Percentiles rank a stretch among this genome's conserved stretches.
Evolutionary conservation across 2,888 invertebrate genomes (phyloP).

Genomic region (Alloplasta piceator): DNA sequence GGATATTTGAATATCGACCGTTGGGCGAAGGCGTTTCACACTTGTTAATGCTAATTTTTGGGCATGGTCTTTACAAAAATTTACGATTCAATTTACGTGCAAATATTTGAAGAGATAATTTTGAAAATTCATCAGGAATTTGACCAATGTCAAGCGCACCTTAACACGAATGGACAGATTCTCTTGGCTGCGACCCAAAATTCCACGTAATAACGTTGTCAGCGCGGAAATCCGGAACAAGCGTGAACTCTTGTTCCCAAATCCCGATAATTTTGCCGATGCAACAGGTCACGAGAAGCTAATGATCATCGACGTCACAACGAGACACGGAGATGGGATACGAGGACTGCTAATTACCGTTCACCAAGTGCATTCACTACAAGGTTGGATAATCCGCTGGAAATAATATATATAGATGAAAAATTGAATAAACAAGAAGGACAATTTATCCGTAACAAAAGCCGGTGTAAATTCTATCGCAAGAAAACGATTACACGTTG

Average conservation of each 20-base stretch:
- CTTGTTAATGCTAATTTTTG: too few species aligned
- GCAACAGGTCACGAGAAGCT: slow-evolving; percentile 58
- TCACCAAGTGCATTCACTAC: neutral
- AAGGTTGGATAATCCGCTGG: neutral
- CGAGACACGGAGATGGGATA: slow-evolving; percentile 21
- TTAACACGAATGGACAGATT: too few species aligned
- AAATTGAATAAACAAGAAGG: neutral
- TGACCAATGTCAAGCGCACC: too few species aligned
- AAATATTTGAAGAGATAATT: too few species aligned
- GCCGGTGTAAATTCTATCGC: slow-evolving; percentile 32
- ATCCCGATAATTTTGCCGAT: slow-evolving; percentile 56
- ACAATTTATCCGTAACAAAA: neutral
- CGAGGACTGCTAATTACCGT: slow-evolving; percentile 32
- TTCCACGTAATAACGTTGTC: slow-evolving; percentile 38
- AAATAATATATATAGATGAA: neutral
- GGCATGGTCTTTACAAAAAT: too few species aligned
- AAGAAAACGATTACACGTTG: slow-evolving; percentile 8
- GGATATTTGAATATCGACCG: too few species aligned
- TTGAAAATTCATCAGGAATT: too few species aligned
- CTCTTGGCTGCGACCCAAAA: too few species aligned
- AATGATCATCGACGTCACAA: neutral
- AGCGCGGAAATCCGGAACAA: slow-evolving; percentile 8
- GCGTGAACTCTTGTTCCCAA: slow-evolving; percentile 31
- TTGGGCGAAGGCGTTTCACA: too few species aligned
- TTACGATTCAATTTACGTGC: too few species aligned